phyloP scores from a whole-genome alignment of 2,113 vertebrate genomes.

The Rattus rattus region DNA sequence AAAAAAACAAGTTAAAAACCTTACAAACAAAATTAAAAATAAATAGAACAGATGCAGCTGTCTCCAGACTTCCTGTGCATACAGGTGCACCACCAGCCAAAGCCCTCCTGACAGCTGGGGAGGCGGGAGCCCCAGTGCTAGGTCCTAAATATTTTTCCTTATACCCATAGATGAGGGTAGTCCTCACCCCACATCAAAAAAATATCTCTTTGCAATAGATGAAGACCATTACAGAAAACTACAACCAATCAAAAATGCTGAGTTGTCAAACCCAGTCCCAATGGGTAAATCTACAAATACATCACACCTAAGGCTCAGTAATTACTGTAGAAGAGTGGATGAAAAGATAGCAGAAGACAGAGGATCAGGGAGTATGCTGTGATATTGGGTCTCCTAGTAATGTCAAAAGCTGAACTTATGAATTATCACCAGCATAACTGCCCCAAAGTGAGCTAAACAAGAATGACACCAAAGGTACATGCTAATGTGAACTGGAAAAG shows the following conservation, averaged over 20 bases:
- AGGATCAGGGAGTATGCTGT: not conserved
- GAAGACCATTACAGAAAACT: not conserved
- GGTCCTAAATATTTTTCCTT: slow-evolving; percentile 6
- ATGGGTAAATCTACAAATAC: not conserved
- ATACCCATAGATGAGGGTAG: not conserved
- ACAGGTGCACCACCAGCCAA: slow-evolving; percentile 84
- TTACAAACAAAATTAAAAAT: slow-evolving; percentile 84
- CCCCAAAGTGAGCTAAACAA: too few relatives aligned
- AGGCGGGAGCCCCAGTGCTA: slow-evolving; percentile 78
- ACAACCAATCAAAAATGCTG: not conserved
- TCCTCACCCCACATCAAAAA: not conserved
- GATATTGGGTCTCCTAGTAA: too few relatives aligned
- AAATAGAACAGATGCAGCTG: slow-evolving; percentile 83
- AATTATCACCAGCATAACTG: too few relatives aligned
- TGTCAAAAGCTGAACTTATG: too few relatives aligned
- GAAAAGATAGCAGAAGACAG: not conserved
- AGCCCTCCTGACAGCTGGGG: slow-evolving; percentile 82
- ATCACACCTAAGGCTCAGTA: not conserved
- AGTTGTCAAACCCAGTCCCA: too few relatives aligned
- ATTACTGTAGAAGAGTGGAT: not conserved
- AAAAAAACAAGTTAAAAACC: slow-evolving; percentile 78
- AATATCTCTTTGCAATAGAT: not conserved
- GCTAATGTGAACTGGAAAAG: too few relatives aligned
- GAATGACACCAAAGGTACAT: too few relatives aligned
- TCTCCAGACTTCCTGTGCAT: slow-evolving; percentile 85